These are phyloP conservation scores for Plotosus lineatus DNA, from an alignment of 2,113 vertebrate genomes.

Conservation along the genomic window DNA sequence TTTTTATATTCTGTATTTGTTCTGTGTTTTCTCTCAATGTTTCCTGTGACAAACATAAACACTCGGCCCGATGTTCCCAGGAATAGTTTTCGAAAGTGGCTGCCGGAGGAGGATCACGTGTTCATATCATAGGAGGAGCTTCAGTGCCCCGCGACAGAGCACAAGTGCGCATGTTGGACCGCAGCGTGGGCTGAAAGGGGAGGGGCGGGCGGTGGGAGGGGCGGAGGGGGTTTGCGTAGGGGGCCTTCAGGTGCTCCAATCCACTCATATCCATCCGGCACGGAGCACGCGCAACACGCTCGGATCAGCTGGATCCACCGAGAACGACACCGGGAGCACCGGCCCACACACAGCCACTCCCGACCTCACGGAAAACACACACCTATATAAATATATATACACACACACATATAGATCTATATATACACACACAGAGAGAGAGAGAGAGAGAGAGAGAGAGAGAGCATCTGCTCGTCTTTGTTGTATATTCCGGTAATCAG, in stretches of 20 bases:
- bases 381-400: no score
- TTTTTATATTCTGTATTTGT: no score
- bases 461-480: background rate
- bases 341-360: conserved; percentile 12
- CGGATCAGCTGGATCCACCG: background rate
- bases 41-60: background rate
- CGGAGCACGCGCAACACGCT: conserved; percentile 24
- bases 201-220: conserved; percentile 24
- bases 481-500: conserved; percentile 13
- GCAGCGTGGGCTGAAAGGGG: conserved; percentile 4
- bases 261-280: conserved; percentile 34
- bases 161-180: background rate
- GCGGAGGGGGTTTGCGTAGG: conserved; percentile 20
- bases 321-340: background rate
- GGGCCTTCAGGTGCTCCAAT: conserved; percentile 49
- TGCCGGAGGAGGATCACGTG: background rate
- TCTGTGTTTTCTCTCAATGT: background rate
- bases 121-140: background rate
- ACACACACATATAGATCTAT: background rate
- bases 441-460: background rate
- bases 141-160: conserved; percentile 11
- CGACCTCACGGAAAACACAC: background rate
- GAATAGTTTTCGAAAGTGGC: background rate
- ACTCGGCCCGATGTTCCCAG: background rate
- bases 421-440: background rate